Evolutionary conservation across 1,140 invertebrate genomes (phyloP).

Genomic region (Orius laevigatus): DNA sequence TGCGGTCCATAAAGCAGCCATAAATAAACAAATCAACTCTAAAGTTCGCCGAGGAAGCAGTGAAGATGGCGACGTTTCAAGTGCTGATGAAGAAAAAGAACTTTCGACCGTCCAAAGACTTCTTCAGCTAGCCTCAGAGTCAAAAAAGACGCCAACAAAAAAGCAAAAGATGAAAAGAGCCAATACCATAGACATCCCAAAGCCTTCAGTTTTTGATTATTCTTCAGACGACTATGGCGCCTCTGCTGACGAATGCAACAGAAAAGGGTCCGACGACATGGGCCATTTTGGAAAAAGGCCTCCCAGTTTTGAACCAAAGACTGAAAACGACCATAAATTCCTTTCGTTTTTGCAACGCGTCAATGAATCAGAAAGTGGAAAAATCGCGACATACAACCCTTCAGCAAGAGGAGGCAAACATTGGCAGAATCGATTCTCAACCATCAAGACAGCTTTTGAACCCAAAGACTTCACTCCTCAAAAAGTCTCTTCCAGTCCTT

Average conservation of each 20-base stretch:
- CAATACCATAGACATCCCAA: constrained; percentile 75
- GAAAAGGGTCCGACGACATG: constrained; percentile 7
- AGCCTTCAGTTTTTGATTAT: constrained; percentile 36
- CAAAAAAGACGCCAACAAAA: constrained; percentile 33
- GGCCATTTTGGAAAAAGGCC: not conserved
- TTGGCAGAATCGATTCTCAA: constrained; percentile 65
- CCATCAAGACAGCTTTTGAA: constrained; percentile 73
- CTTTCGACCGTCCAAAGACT: constrained; percentile 23
- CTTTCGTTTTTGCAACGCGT: constrained; percentile 58
- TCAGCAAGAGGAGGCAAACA: constrained; percentile 26
- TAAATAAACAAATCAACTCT: constrained; percentile 28
- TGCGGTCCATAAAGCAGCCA: constrained; percentile 29
- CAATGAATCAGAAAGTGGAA: constrained; percentile 19
- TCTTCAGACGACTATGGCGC: constrained; percentile 22
- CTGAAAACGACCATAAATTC: constrained; percentile 70
- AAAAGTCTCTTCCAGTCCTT: not conserved
- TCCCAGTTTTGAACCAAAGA: constrained; percentile 57
- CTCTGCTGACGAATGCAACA: constrained; percentile 16
- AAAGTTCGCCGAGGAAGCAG: constrained; percentile 17
- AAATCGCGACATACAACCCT: constrained; percentile 21
- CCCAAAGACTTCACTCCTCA: constrained; percentile 16
- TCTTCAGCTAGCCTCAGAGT: constrained; percentile 22
- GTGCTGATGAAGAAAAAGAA: constrained; percentile 20
- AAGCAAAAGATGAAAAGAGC: constrained; percentile 67
- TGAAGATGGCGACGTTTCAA: constrained; percentile 21